Evolutionary conservation across 2,888 invertebrate species (phyloP).

Genomic region (Limnephilus auricula): DNA sequence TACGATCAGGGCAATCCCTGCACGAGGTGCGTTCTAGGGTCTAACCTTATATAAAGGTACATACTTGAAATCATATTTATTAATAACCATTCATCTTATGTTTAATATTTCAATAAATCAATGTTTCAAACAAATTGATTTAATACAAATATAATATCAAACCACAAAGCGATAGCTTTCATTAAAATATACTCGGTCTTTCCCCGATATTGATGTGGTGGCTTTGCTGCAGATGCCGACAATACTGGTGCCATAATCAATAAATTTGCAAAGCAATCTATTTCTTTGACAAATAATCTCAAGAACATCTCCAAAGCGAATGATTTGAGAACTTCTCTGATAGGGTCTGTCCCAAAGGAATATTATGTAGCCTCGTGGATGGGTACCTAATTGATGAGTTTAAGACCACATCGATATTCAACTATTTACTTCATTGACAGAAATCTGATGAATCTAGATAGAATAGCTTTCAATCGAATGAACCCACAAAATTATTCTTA

Average conservation of each 20-base stretch:
- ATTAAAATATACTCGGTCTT: neutral
- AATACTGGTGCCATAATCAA: neutral
- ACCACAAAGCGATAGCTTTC: neutral
- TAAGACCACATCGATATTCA: neutral
- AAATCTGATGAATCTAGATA: neutral
- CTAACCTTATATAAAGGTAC: too few species aligned
- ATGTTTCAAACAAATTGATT: neutral
- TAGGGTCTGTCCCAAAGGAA: neutral
- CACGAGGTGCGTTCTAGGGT: too few species aligned
- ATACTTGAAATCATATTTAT: too few species aligned
- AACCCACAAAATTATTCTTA: neutral
- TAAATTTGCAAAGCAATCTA: neutral
- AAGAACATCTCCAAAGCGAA: neutral
- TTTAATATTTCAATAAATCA: neutral
- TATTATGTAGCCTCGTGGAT: neutral
- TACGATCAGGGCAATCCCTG: too few species aligned
- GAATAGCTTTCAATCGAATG: neutral
- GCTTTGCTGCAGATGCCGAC: neutral
- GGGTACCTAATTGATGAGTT: neutral
- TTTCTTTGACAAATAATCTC: neutral
- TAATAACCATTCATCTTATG: too few species aligned
- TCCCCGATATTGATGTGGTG: neutral
- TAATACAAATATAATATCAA: neutral
- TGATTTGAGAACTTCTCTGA: neutral
- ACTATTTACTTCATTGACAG: neutral